phyloP scores from a whole-genome alignment of 2,113 vertebrate species.

The Hypomesus transpacificus region DNA sequence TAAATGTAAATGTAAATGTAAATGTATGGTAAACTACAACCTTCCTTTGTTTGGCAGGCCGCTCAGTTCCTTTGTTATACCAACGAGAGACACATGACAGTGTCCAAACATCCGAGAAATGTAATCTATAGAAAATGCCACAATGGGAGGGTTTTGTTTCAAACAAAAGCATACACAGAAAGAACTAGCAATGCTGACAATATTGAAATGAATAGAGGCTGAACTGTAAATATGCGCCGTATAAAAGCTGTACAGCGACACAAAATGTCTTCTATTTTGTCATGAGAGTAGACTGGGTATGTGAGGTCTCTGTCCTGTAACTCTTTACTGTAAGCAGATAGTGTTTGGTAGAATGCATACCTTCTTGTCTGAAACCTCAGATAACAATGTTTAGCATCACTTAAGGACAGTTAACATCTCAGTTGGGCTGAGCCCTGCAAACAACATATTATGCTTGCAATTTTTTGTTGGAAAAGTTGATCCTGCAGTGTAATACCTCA shows the following conservation, averaged over 20 bases:
- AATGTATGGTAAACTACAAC: too few species aligned
- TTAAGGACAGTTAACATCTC: too few species aligned
- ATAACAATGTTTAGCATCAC: too few species aligned
- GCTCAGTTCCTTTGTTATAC: not conserved
- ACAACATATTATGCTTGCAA: not conserved
- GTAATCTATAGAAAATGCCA: not conserved
- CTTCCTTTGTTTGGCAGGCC: not conserved
- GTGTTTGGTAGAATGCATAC: too few species aligned
- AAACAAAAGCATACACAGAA: not conserved
- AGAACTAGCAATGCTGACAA: not conserved
- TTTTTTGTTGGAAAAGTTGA: not conserved
- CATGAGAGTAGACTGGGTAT: not conserved
- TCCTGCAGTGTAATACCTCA: not conserved
- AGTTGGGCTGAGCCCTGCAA: not conserved
- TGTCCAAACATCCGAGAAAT: not conserved
- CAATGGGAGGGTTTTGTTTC: not conserved
- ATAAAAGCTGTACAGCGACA: not conserved
- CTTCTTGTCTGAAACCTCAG: too few species aligned
- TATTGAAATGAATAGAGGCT: slow-evolving; percentile 5
- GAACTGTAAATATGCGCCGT: not conserved
- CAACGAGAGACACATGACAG: not conserved
- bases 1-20: too few species aligned
- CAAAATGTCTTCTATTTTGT: not conserved
- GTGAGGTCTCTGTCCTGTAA: not conserved
- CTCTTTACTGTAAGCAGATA: too few species aligned